phyloP scores from a whole-genome alignment of 2,797 vertebrate genomes.

The Lithobates sylvaticus region DNA sequence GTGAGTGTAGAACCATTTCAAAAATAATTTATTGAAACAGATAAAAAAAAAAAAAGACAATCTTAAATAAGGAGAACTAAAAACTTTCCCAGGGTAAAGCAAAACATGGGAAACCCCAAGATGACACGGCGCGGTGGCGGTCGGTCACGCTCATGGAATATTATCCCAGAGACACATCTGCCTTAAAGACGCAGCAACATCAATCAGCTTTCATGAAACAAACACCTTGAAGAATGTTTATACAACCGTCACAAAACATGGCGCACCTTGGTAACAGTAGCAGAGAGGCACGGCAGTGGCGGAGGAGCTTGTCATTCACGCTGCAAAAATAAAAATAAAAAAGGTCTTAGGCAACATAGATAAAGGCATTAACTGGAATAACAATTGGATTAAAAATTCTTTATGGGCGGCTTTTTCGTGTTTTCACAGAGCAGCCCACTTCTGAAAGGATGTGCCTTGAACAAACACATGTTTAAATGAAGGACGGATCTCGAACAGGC shows the following conservation, averaged over 20 bases:
- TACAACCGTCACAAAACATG: slow-evolving; percentile 28
- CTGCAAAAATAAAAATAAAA: neutral
- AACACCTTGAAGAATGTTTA: slow-evolving; percentile 26
- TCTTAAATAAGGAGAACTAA: no score
- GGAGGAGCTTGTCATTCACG: slow-evolving; percentile 17
- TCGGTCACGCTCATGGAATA: slow-evolving; percentile 21
- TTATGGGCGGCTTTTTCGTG: slow-evolving; percentile 27
- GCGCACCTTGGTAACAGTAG: slow-evolving; percentile 5
- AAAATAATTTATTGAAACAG: no score
- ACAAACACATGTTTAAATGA: slow-evolving; percentile 16
- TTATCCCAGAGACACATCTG: neutral
- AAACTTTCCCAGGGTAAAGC: neutral
- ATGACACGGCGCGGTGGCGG: neutral
- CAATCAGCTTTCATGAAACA: neutral
- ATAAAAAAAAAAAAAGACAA: no score
- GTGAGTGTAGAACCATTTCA: no score
- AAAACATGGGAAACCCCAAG: slow-evolving; percentile 31
- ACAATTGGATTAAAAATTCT: slow-evolving; percentile 48
- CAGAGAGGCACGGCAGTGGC: neutral
- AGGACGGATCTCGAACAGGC: neutral
- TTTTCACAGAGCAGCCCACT: slow-evolving; percentile 39
- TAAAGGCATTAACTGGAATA: slow-evolving; percentile 43
- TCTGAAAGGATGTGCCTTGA: slow-evolving; percentile 30
- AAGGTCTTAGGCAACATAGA: slow-evolving; percentile 12
- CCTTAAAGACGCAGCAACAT: neutral